Evolutionary conservation across 1,140 invertebrate species (phyloP), one percentile per base, ranked within the genome.

Genomic region (Megalopta genalis): DNA sequence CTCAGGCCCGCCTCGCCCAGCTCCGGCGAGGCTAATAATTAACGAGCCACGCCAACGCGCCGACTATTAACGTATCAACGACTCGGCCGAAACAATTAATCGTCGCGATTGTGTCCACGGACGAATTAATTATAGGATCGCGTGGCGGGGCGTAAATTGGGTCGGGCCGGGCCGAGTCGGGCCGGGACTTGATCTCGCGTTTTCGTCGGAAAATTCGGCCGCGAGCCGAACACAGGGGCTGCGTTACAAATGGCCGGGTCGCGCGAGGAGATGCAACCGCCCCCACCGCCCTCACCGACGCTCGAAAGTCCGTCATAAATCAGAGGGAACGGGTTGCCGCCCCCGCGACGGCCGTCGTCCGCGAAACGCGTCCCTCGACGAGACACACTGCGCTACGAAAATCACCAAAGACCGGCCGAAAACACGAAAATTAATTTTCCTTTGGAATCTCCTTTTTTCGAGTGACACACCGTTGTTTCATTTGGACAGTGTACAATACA

Each of bases 51-150:
- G 70, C n/a, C 49, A 77, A 77, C 27, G 39, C 32, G 39, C 25
- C 21, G 57, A 1, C 16, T n/a, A 70, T 62, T 49, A 70, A 77
- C 32, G 57, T 57, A 37, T 46, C 54, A 16, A 16, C 57, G 27
- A 27, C 21, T 70, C 39, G 14, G 16, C 5, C 21, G 14, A n/a
- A 60, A 32, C 21, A 77, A 63, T 70, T 77, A 77, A 77, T 70
- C 39, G 8, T 6, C 23, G n/a, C 27, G 39, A 49, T 70, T 68
- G 25, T 46, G 67, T 70, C 49, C 42, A 14, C 18, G 18, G 49
- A 42, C 32, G 37, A 64, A 74, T 75, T 75, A 59, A 42, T 46
- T 75, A 27, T 39, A 25, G 63, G 18, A 75, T 59, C 25, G 46
- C 23, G 21, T 23, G 52, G 14, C 23, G 16, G n/a, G n/a, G 65